A percentile compares a stretch with the other conserved stretches of the same genome.
phyloP scores from a whole-genome alignment of 2,888 invertebrate species.

The Hyalella azteca region DNA sequence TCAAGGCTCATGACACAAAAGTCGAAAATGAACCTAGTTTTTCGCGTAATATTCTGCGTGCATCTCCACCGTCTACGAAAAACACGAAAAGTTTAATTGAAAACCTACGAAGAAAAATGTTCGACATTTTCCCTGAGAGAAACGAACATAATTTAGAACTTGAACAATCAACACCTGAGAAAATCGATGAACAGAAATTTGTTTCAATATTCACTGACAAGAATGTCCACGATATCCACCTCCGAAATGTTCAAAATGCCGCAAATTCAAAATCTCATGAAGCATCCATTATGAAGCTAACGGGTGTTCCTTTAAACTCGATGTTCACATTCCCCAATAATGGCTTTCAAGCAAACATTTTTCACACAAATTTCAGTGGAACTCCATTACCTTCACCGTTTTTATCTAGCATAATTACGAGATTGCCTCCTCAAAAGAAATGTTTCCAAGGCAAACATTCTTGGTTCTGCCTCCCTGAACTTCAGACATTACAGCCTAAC shows the following conservation, averaged over 20 bases:
- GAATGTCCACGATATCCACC: background rate
- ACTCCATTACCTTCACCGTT: background rate
- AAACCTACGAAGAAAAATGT: background rate
- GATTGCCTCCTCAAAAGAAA: background rate
- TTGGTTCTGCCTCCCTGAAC: constrained; percentile 15
- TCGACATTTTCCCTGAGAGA: background rate
- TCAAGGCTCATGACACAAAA: too few species aligned
- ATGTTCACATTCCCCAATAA: background rate
- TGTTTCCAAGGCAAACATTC: background rate
- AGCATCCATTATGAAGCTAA: constrained; percentile 4
- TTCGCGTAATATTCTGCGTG: too few species aligned
- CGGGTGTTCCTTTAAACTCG: background rate
- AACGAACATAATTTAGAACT: background rate
- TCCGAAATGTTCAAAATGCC: background rate
- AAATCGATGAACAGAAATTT: background rate
- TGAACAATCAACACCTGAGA: background rate
- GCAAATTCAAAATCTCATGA: background rate
- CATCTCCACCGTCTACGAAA: too few species aligned
- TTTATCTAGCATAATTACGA: background rate
- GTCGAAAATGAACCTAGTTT: background rate
- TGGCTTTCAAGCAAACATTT: background rate
- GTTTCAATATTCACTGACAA: background rate
- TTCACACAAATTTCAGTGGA: background rate
- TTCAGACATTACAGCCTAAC: background rate
- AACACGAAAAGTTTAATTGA: too few species aligned